Percentiles rank a stretch among this genome's conserved stretches.
Conservation (phyloP, 2,888 invertebrate genomes). For the Tiliacea citrago region DNA sequence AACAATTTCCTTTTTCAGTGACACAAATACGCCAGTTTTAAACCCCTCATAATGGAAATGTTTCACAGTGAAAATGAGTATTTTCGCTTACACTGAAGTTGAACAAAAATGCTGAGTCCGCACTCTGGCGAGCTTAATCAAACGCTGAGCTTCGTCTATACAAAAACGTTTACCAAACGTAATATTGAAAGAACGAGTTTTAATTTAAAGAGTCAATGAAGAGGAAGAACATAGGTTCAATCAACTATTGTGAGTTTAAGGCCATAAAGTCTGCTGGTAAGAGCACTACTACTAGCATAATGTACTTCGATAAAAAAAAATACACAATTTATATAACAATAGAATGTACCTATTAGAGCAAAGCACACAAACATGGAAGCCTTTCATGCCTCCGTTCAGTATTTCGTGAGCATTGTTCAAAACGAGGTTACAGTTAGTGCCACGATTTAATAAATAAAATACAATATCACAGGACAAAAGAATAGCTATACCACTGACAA, state of each 20-base stretch:
- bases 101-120: constrained; percentile 44
- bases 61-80: constrained; percentile 40
- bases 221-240: constrained; percentile 67
- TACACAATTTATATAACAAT: constrained; percentile 40
- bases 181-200: constrained; percentile 55
- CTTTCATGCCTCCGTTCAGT: constrained; percentile 43
- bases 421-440: constrained; percentile 54
- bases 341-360: constrained; percentile 37
- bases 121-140: constrained; percentile 44
- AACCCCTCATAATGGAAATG: constrained; percentile 34
- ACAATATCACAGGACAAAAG: constrained; percentile 39
- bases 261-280: constrained; percentile 54
- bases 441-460: constrained; percentile 46
- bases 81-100: constrained; percentile 41
- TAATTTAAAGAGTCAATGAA: constrained; percentile 69
- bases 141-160: constrained; percentile 47
- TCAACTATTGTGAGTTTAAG: constrained; percentile 63
- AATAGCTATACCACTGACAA: constrained; percentile 17
- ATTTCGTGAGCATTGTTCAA: constrained; percentile 57
- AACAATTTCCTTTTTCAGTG: constrained; percentile 23
- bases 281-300: constrained; percentile 7
- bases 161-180: constrained; percentile 53
- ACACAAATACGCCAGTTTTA: constrained; percentile 15
- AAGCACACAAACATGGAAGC: constrained; percentile 42
- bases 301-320: constrained; percentile 27